Base-by-base conservation (phyloP, 1,140 invertebrate species). In the Muscidifurax raptorellus region DNA sequence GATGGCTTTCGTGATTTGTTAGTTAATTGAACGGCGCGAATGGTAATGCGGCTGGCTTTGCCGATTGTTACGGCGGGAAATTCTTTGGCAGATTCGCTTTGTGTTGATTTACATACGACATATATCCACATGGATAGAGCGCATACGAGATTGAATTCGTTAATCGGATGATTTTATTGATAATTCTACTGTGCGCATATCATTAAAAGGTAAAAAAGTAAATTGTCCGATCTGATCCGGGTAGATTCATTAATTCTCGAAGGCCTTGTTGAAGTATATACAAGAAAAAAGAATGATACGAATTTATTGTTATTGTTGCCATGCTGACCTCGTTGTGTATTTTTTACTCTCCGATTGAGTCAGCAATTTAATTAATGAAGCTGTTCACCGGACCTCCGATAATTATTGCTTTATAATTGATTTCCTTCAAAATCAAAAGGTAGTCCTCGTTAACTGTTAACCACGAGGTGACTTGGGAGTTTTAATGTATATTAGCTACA, bases 391-490 rank as follows among this genome's bases (percentile, higher is more conserved):
- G 40, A 66, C 7, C 12, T 10, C n/a, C 32, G 7, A 22, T 28
- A 44, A n/a, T 67, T 15, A 4, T 5, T 40, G 9, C 7, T 44
- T 22, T 67, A 47, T 59, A 78, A 78, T 78, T 72, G 64, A 78
- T 83, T 83, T 71, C n/a, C 64, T 69, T 64, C 76, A 36, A 83
- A 83, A 83, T 83, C 28, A 78, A 59, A 69, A 83, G n/a, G 59
- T 71, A 71, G 47, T 78, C 59, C 27, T 84, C 40, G 66, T 79
- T 74, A 36, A 78, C 64, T 30, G 22, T 7, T 10, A n/a, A 22
- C 7, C 0, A 1, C 44, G 10, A n/a, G n/a, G 22, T 84, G 76
- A 84, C 82, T 84, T 71, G 76, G 30, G 47, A 59, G 30, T 30
- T 47, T 76, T 78, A 78, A 78, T 83, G 74, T n/a, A 69, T 52